Evolutionary conservation across 2,797 vertebrate species (phyloP).

Genomic region (Tokudaia muenninki): DNA sequence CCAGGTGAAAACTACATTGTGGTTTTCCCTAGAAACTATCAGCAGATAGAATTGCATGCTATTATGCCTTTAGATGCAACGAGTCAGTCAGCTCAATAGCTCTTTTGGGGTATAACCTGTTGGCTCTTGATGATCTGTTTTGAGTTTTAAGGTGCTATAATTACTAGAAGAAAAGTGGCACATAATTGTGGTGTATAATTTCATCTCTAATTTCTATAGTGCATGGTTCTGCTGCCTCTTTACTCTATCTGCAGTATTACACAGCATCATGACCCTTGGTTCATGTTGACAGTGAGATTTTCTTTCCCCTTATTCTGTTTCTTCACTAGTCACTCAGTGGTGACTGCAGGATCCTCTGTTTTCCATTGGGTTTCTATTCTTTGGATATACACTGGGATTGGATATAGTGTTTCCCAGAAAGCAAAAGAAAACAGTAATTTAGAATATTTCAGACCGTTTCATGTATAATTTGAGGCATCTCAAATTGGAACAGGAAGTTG

Average conservation of each 20-base stretch:
- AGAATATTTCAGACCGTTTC: background rate
- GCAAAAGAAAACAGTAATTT: background rate
- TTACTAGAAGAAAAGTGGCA: background rate
- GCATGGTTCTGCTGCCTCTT: background rate
- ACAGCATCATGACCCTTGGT: background rate
- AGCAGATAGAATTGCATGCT: background rate
- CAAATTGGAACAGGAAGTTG: background rate
- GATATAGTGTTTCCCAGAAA: background rate
- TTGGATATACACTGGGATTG: background rate
- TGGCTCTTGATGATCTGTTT: background rate
- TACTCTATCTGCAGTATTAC: background rate
- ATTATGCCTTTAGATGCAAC: background rate
- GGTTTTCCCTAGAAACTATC: background rate
- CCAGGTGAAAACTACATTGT: background rate
- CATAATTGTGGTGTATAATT: background rate
- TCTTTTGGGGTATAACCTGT: background rate
- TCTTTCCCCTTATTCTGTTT: background rate
- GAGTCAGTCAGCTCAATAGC: background rate
- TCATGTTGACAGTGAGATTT: background rate
- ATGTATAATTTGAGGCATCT: slow-evolving; percentile 5
- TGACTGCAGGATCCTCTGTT: background rate
- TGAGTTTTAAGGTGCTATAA: background rate
- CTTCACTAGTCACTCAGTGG: background rate
- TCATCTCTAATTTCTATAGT: background rate
- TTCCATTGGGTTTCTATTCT: background rate